A percentile compares a stretch with the other conserved stretches of the same genome.
phyloP scores from a whole-genome alignment of 2,888 invertebrate species.

The Stenoptilia bipunctidactyla region DNA sequence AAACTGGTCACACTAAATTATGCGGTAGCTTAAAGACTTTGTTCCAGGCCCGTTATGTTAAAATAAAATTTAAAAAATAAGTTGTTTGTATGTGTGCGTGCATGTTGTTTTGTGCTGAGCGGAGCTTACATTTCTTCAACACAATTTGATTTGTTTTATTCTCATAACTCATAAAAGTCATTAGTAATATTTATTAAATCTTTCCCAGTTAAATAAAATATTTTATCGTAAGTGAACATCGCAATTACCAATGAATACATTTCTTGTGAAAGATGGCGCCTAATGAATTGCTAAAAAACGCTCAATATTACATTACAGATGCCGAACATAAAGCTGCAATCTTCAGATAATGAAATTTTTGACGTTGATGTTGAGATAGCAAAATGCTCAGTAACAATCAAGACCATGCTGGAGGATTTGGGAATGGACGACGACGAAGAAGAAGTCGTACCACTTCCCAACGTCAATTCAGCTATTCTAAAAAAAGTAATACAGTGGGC shows the following conservation, averaged over 20 bases:
- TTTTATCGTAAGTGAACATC: no score
- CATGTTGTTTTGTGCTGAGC: no score
- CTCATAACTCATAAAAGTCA: no score
- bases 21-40: no score
- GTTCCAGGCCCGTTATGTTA: no score
- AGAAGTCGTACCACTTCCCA: slow-evolving; percentile 95
- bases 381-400: slow-evolving; percentile 97
- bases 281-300: background rate
- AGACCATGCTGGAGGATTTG: slow-evolving; percentile 96
- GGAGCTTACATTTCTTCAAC: slow-evolving; percentile 9
- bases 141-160: slow-evolving; percentile 2
- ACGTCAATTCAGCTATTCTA: slow-evolving; percentile 96
- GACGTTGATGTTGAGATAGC: slow-evolving; percentile 97
- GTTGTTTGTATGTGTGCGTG: no score
- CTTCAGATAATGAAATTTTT: slow-evolving; percentile 95
- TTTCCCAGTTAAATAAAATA: no score
- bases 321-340: slow-evolving; percentile 95
- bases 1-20: no score
- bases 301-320: slow-evolving; percentile 68
- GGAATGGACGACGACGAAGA: slow-evolving; percentile 94
- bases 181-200: no score
- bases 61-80: no score
- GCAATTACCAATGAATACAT: no score
- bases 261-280: slow-evolving; percentile 1
- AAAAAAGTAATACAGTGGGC: slow-evolving; percentile 96